Base-by-base conservation (phyloP, 2,113 vertebrate species). In the Silurus asotus region DNA sequence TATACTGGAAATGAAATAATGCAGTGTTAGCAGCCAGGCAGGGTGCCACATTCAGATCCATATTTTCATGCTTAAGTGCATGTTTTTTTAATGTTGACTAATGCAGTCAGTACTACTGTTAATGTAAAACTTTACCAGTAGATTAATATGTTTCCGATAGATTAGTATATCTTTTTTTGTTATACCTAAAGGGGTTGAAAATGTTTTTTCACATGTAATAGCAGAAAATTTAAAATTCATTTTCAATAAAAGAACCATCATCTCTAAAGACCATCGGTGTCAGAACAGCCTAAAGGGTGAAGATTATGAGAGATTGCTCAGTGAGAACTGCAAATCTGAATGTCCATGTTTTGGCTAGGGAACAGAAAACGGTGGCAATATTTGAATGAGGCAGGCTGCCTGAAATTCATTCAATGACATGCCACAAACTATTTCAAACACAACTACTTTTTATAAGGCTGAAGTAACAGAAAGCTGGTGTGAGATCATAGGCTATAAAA, bases 401-500 rank as follows among this genome's bases (percentile, higher is more conserved):
- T 11, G 25, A 11, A 67, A 69, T 69, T 69, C 15, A 51, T 51
- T 75, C 9, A 51, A 23, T 49, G 45, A 20, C 15, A 72, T 72
- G 65, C 64, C 65, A 28, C 5, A 14, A 45, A 37, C 37, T 69
- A 69, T 70, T 37, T 70, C 5, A 45, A 70, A 70, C 67, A 37
- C 45, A 28, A 70, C 28, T 37, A 37, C 37, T 37, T 37, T 2
- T 48, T 72, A 49, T 49, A 19, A 51, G 70, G 20, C 48, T 51
- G 20, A 17, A 49, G 4, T 55, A 56, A 45, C 59, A 77, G 23
- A 65, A 48, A 70, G 65, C 76, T 56, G 28, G 65, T 81, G 11
- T 62, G 59, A 76, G 69, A 75, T 84, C 61, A 81, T 75, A 81
- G 9, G 10, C 74, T 83, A 61, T 55, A 74, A 91, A 92, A 91